Base-by-base conservation (phyloP, 2,113 vertebrate species). In the Ochotona curzoniae region DNA sequence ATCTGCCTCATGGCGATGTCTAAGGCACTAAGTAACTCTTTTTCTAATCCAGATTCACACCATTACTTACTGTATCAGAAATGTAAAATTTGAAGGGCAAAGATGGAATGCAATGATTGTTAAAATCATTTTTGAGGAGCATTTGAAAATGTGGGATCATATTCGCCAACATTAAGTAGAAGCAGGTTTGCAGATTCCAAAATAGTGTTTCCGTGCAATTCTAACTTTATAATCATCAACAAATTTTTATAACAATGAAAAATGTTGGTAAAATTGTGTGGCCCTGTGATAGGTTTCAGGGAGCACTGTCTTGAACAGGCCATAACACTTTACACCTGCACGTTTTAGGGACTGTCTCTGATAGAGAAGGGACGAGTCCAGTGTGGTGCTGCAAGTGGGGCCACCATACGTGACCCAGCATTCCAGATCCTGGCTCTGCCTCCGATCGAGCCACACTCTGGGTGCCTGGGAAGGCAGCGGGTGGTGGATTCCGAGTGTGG, bases 181-280 rank as follows among this genome's bases (percentile, higher is more conserved):
- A 88, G 49, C 8, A 60, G n/a, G 14, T 32, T 90, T 73, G 30
- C 11, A 63, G 17, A 9, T 83, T 83, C 17, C 11, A 90, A 89
- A 95, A 60, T 9, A 66, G 28, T 83, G 70, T 88, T 93, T 75
- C 28, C 57, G 20, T 80, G 7, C 91, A 71, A 71, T 67, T 86
- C 51, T 75, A 80, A 71, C 87, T 90, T 83, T 81, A 20, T 81
- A 93, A 82, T 93, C 74, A 90, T 92, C 49, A 80, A 80, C 79
- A 10, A 83, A 80, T 81, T 91, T 91, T 86, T 66, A 64, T 87
- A 71, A 91, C 87, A 35, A 92, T 87, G 49, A 80, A 87, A 84
- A 89, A 54, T 91, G 17, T 86, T 91, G 89, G 75, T 94, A 89
- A 95, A 88, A 86, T 93, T 51, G 93, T 96, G 47, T 64, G 91